Base-by-base conservation (phyloP, 2,888 invertebrate genomes). In the Thereva nobilitata region DNA sequence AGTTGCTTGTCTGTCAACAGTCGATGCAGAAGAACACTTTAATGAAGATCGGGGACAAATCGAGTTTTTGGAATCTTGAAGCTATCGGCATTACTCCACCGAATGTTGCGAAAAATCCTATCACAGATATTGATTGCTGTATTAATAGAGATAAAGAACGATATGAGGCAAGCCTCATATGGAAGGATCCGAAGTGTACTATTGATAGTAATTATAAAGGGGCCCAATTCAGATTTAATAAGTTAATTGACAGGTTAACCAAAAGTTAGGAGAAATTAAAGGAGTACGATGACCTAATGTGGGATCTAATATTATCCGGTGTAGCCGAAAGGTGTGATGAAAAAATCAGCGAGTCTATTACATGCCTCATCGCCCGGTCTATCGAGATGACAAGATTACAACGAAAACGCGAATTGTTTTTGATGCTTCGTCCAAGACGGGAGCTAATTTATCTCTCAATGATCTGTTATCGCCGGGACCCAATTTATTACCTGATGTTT, bases 21-120 rank as follows among this genome's bases (percentile, higher is more conserved):
- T 7, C 9, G 52, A 52, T 23, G 7, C 34, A 6, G 53, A 53
- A 34, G 37, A n/a, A n/a, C n/a, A 53, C 12, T 9, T 53, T 53
- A 53, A 53, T 5, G 12, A 6, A 35, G 53, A 35, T 38, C n/a
- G n/a, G n/a, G n/a, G n/a, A n/a, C n/a, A n/a, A n/a, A 38, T 53
- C 4, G 9, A 34, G n/a, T 9, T 53, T 53, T 35, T 53, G 53
- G 53, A 53, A 53, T 10, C 38, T 53, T 37, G 53, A 53, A 38
- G 35, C 4, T 5, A 3, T 53, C 4, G 53, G 53, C 5, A 53
- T 53, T 53, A 37, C 53, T 6, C 37, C 7, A 9, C 10, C 6
- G 5, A 37, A 37, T n/a, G 37, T 37, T 53, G 38, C n/a, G n/a
- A 10, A 12, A 34, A 12, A 23, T 7, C 23, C 9, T 6, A 23